Conservation (phyloP, 2,797 vertebrate species). For the Calcarius lapponicus region DNA sequence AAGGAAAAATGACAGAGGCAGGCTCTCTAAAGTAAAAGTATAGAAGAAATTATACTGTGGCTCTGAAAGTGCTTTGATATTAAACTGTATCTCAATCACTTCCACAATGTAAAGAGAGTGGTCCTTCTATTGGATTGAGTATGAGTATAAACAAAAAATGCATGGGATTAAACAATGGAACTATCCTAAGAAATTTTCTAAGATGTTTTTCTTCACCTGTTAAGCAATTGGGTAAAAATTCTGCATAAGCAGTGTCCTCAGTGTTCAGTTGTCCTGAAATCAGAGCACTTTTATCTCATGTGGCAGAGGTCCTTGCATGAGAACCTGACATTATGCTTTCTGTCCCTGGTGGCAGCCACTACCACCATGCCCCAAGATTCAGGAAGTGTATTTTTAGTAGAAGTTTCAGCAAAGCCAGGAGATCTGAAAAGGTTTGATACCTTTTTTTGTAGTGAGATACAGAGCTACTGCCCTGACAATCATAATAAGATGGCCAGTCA, state of each 20-base stretch:
- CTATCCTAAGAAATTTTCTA: not conserved
- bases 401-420: not conserved
- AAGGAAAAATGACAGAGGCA: not conserved
- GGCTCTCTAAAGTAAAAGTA: not conserved
- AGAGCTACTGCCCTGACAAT: not conserved
- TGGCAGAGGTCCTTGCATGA: not conserved
- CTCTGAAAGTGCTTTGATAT: not conserved
- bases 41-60: not conserved
- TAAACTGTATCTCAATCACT: not conserved
- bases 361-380: not conserved
- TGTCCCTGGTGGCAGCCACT: not conserved
- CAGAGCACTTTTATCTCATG: not conserved
- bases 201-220: not conserved
- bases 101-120: not conserved
- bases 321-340: not conserved
- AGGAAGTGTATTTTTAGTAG: not conserved
- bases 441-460: not conserved
- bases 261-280: not conserved
- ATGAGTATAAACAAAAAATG: not conserved
- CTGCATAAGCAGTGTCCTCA: not conserved
- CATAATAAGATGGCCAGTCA: rapidly evolving
- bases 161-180: not conserved
- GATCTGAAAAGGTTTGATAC: not conserved
- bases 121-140: not conserved
- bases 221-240: not conserved